These are phyloP conservation scores for Drosophila nasuta DNA, from an alignment of 1,140 invertebrate genomes.

Conservation along the genomic window DNA sequence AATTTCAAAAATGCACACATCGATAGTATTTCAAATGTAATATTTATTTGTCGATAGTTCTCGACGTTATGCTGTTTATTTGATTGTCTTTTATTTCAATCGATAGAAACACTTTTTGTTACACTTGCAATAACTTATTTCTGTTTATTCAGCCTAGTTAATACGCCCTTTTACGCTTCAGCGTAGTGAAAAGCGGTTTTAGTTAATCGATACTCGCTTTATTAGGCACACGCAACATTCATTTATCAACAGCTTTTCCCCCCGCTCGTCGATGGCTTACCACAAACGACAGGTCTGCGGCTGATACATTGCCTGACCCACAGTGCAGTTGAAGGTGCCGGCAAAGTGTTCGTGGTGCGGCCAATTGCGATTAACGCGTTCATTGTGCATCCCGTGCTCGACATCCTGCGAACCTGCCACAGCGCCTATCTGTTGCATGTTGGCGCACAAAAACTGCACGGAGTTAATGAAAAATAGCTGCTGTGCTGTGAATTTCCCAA, in stretches of 20 bases:
- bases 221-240: conserved; percentile 26
- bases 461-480: conserved; percentile 69
- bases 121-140: too few relatives aligned
- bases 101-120: too few relatives aligned
- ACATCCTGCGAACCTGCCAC: conserved; percentile 25
- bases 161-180: neutral
- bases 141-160: neutral
- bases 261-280: neutral
- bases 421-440: conserved; percentile 47
- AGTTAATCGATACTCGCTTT: conserved; percentile 35
- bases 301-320: conserved; percentile 51
- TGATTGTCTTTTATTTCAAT: too few relatives aligned
- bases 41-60: too few relatives aligned
- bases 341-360: conserved; percentile 62
- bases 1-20: too few relatives aligned
- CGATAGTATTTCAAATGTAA: too few relatives aligned
- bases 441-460: conserved; percentile 66
- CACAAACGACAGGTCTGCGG: conserved; percentile 50
- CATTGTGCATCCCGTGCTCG: conserved; percentile 59
- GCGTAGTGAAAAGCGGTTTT: neutral
- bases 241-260: neutral
- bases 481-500: conserved; percentile 22
- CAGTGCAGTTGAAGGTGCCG: conserved; percentile 49
- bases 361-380: conserved; percentile 67
- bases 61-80: too few relatives aligned